Evolutionary conservation across 2,888 invertebrate species (phyloP).

Genomic region (Linnaemya vulpina): DNA sequence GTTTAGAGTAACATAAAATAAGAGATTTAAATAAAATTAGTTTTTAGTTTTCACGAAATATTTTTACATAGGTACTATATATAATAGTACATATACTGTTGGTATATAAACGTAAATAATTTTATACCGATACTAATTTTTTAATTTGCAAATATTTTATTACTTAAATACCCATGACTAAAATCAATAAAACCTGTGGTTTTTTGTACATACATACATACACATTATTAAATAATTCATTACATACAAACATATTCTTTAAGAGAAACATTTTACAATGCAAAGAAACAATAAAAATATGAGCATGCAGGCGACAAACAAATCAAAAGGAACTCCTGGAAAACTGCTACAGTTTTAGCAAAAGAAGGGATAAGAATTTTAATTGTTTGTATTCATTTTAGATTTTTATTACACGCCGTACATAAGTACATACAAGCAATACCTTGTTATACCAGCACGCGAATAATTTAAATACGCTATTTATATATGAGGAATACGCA

Average conservation of each 20-base stretch:
- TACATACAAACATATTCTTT: not conserved
- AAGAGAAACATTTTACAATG: not conserved
- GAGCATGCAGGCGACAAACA: not conserved
- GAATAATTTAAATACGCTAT: slow-evolving; percentile 28
- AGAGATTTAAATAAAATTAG: no score
- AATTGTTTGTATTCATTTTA: slow-evolving; percentile 16
- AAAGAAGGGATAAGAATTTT: slow-evolving; percentile 31
- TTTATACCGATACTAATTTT: not conserved
- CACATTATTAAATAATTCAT: not conserved
- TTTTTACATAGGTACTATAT: no score
- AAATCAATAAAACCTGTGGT: slow-evolving; percentile 24
- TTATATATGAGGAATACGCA: slow-evolving; percentile 36
- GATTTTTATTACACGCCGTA: slow-evolving; percentile 16
- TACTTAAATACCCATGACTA: slow-evolving; percentile 1
- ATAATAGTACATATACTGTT: no score
- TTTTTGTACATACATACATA: not conserved
- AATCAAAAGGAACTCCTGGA: not conserved
- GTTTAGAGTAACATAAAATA: no score
- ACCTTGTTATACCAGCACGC: not conserved
- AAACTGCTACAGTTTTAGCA: not conserved
- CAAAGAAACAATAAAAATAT: not conserved
- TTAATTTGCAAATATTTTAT: not conserved
- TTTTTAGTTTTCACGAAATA: no score
- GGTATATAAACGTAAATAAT: no score
- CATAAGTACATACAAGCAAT: not conserved